Percentiles rank a stretch among this genome's conserved stretches.
These are phyloP conservation scores for Plagodis pulveraria DNA, from an alignment of 2,888 invertebrate species.

Conservation along the genomic window DNA sequence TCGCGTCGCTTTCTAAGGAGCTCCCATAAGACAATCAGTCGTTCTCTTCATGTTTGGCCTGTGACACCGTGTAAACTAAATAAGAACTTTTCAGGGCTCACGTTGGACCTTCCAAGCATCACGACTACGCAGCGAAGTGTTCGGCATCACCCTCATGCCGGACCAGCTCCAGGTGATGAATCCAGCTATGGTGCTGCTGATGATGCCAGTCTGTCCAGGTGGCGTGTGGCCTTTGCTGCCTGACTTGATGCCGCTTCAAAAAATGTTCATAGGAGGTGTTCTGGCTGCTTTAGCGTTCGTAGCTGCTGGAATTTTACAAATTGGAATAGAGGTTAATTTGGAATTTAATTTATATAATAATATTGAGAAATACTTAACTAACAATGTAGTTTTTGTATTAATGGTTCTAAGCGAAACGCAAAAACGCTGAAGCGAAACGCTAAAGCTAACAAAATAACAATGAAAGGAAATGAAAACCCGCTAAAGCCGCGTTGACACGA, in stretches of 20 bases:
- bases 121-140: slow-evolving; percentile 86
- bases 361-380: no score
- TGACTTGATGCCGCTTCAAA: slow-evolving; percentile 86
- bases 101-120: slow-evolving; percentile 92
- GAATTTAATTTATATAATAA: no score
- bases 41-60: no score
- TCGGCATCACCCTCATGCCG: slow-evolving; percentile 85
- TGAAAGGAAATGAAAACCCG: no score
- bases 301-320: slow-evolving; percentile 87
- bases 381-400: no score
- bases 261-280: slow-evolving; percentile 89
- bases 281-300: slow-evolving; percentile 85
- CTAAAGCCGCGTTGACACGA: no score
- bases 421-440: no score
- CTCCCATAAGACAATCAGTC: no score
- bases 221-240: slow-evolving; percentile 73
- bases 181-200: slow-evolving; percentile 88
- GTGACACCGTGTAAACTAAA: no score
- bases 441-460: no score
- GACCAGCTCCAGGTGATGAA: slow-evolving; percentile 94
- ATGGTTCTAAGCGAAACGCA: no score
- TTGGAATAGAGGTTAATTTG: slow-evolving; percentile 79
- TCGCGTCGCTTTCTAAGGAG: no score
- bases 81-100: slow-evolving; percentile 81
- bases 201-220: slow-evolving; percentile 88